phyloP scores from a whole-genome alignment of 2,113 vertebrate species.

The Myotis brandtii region DNA sequence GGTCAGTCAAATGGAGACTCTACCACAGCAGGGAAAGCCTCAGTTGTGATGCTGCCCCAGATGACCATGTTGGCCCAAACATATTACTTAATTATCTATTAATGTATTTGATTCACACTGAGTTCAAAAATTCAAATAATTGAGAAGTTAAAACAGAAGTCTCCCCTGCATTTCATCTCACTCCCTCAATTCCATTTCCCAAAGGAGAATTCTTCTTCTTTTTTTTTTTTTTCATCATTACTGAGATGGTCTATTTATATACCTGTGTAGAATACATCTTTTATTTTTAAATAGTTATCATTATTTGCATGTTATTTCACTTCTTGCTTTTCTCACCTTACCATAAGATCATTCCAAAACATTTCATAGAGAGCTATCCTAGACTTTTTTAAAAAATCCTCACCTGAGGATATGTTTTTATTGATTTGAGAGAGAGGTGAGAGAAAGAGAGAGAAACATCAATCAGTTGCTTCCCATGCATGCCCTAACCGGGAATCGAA shows the following conservation, averaged over 20 bases:
- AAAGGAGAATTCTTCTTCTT: background rate
- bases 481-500: background rate
- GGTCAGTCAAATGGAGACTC: background rate
- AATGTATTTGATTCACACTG: background rate
- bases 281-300: background rate
- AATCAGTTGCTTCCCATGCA: background rate
- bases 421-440: background rate
- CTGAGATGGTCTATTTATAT: background rate
- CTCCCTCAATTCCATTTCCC: background rate
- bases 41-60: background rate
- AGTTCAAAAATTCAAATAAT: background rate
- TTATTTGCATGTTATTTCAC: background rate
- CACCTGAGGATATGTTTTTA: background rate
- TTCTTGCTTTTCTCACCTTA: background rate
- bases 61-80: background rate
- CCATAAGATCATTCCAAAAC: background rate
- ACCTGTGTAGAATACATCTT: background rate
- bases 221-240: background rate
- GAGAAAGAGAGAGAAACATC: background rate
- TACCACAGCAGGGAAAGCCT: background rate
- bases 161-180: background rate
- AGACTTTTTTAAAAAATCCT: background rate
- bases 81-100: background rate
- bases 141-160: background rate
- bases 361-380: background rate